Base-by-base conservation (phyloP, 1,140 invertebrate species). In the Monochamus saltuarius region DNA sequence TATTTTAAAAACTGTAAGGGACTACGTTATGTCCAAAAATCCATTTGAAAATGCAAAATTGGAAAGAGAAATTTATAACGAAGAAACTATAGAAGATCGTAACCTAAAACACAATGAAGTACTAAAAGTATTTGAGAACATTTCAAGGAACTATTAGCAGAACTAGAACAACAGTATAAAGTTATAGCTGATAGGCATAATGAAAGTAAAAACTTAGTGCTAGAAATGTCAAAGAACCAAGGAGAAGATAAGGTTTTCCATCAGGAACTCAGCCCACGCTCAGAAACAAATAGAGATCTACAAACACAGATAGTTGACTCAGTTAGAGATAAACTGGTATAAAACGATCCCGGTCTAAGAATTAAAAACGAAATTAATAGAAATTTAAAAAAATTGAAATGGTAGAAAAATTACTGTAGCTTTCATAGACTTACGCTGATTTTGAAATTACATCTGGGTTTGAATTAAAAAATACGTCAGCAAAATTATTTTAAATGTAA, bases 11-110 rank as follows among this genome's bases (percentile, higher is more conserved):
- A 17, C 35, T 6, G 22, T 53, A n/a, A 53, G 8, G 7, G 50
- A 53, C 13, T 53, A 53, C 36, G 14, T 53, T 2, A 53, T 53
- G 50, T 13, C 29, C 6, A 53, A 53, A 53, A 53, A 53, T 38
- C n/a, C 29, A 6, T 53, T 53, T 0, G 50, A 53, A 13, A 36
- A 53, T 17, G 50, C 50, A 10, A 14, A 13, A 40, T 14, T 53
- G 10, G 50, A 35, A 1, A 19, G 50, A 10, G 13, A 37, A 14
- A 53, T 13, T 17, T 53, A 37, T 3, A 38, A 22, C 10, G 34
- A 53, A 8, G 9, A 22, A 38, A n/a, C 37, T 11, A 38, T 7
- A 10, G 22, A 17, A 13, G 50, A 53, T 22, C 35, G 37, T 13
- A 13, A 53, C 16, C 9, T 37, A 13, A 53, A 53, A 36, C 50